phyloP scores from a whole-genome alignment of 2,797 vertebrate genomes.

The Vespertilio murinus region DNA sequence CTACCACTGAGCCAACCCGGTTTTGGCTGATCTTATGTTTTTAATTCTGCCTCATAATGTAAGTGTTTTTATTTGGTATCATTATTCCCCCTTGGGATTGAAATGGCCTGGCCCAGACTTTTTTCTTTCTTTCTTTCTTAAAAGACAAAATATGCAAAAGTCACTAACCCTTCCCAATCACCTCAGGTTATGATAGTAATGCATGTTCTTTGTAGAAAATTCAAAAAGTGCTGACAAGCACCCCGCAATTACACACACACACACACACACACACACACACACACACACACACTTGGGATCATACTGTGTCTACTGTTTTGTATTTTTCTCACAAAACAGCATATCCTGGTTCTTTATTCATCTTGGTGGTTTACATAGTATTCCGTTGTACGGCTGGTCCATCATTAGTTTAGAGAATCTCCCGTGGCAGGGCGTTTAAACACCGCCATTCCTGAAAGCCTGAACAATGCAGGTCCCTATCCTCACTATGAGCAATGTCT shows the following conservation, averaged over 20 bases:
- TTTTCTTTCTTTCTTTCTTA: background rate
- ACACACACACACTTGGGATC: background rate
- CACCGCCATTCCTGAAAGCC: background rate
- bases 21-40: background rate
- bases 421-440: background rate
- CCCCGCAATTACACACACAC: background rate
- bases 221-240: background rate
- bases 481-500: background rate
- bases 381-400: background rate
- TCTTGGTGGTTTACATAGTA: background rate
- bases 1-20: too few species aligned
- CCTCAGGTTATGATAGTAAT: background rate
- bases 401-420: background rate
- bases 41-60: background rate
- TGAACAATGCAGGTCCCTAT: background rate
- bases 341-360: background rate
- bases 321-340: constrained; percentile 2
- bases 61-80: background rate
- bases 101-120: background rate
- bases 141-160: constrained; percentile 68
- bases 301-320: background rate
- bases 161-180: background rate
- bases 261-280: too few species aligned
- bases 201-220: background rate
- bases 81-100: background rate